These are phyloP conservation scores for Brachynemurus nebulosus DNA, from an alignment of 2,888 invertebrate genomes.

Conservation along the genomic window DNA sequence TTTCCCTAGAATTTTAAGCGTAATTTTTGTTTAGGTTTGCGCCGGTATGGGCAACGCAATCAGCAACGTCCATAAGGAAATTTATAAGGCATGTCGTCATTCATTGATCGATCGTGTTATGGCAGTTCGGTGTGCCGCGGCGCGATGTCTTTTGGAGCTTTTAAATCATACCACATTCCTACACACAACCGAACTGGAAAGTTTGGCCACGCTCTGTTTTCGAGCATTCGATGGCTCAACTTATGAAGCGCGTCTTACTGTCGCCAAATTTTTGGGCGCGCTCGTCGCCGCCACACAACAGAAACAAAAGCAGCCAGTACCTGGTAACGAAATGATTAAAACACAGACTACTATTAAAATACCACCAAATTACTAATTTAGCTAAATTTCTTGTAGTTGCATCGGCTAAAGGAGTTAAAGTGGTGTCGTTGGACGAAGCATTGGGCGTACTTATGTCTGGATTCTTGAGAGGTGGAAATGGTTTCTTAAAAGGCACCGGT, in stretches of 20 bases:
- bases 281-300: conserved; percentile 76
- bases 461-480: conserved; percentile 85
- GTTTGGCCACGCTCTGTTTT: conserved; percentile 79
- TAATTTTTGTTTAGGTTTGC: conserved; percentile 44
- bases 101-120: conserved; percentile 83
- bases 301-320: conserved; percentile 40
- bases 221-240: conserved; percentile 85
- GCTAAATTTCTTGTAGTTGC: conserved; percentile 33
- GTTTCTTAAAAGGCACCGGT: conserved; percentile 83
- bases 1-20: not conserved
- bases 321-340: too few species aligned
- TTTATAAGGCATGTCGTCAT: conserved; percentile 80
- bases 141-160: conserved; percentile 80
- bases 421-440: conserved; percentile 79
- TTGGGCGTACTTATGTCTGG: conserved; percentile 84
- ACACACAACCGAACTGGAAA: conserved; percentile 82
- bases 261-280: conserved; percentile 82
- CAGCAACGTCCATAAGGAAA: conserved; percentile 69
- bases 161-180: conserved; percentile 73
- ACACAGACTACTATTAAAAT: too few species aligned
- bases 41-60: conserved; percentile 93
- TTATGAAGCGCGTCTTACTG: conserved; percentile 82
- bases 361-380: not conserved
- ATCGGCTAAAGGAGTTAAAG: conserved; percentile 47
- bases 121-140: conserved; percentile 87